phyloP scores from a whole-genome alignment of 2,797 vertebrate species.

The Allobates femoralis region DNA sequence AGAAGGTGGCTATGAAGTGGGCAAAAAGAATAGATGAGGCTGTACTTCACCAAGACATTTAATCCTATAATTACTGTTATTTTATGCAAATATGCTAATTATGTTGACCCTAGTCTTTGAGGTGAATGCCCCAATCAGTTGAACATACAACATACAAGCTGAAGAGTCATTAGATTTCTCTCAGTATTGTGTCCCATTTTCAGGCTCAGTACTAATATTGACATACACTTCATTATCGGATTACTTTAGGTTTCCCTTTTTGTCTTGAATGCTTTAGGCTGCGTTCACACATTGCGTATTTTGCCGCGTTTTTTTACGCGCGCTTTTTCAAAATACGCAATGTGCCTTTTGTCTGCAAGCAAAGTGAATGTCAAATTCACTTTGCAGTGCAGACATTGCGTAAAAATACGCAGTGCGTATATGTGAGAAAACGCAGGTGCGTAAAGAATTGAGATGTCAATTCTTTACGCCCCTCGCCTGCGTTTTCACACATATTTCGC shows the following conservation, averaged over 20 bases:
- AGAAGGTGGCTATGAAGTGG: not conserved
- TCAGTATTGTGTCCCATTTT: not conserved
- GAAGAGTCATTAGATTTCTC: not conserved
- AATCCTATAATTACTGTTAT: conserved; percentile 8
- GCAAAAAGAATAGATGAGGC: not conserved
- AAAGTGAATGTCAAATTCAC: too few species aligned
- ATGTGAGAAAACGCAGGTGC: too few species aligned
- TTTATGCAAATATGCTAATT: conserved; percentile 2
- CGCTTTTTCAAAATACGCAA: too few species aligned
- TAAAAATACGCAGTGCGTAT: too few species aligned
- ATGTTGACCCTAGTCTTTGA: not conserved
- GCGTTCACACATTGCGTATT: too few species aligned
- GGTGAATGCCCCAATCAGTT: not conserved
- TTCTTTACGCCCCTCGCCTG: too few species aligned
- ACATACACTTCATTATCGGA: not conserved
- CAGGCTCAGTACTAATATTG: not conserved
- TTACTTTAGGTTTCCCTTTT: not conserved
- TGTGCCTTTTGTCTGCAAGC: too few species aligned
- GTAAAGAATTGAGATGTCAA: too few species aligned
- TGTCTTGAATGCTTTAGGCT: too few species aligned
- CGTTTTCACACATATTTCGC: too few species aligned
- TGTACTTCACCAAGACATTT: not conserved
- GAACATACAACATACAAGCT: not conserved
- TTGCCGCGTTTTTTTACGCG: too few species aligned
- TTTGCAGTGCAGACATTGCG: too few species aligned